Evolutionary conservation across 1,140 invertebrate species (phyloP).

Genomic region (Metaphire vulgaris): DNA sequence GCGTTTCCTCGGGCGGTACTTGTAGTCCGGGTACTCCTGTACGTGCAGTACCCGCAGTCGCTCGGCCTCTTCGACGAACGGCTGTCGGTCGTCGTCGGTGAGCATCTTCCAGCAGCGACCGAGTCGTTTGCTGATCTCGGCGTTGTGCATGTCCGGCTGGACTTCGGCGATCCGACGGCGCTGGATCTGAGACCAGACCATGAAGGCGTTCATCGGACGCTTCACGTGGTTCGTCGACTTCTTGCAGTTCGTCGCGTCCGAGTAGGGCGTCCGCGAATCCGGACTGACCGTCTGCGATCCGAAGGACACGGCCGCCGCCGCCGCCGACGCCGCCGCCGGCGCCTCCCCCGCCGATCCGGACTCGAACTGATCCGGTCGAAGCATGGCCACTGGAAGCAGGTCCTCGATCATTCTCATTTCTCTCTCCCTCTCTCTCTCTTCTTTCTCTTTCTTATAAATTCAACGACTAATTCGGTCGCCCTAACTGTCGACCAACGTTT

Average conservation of each 20-base stretch:
- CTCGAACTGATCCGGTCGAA: neutral
- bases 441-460: neutral
- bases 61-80: slow-evolving; percentile 97
- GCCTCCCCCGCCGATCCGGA: neutral
- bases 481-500: too few relatives aligned
- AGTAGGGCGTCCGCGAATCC: slow-evolving; percentile 85
- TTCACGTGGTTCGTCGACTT: slow-evolving; percentile 57
- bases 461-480: too few relatives aligned
- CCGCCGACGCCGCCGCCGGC: too few relatives aligned
- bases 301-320: neutral
- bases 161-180: slow-evolving; percentile 93
- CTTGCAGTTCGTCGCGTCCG: slow-evolving; percentile 79
- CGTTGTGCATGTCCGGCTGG: slow-evolving; percentile 96
- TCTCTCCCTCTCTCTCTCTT: neutral
- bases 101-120: slow-evolving; percentile 95
- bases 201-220: slow-evolving; percentile 52
- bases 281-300: slow-evolving; percentile 56
- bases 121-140: slow-evolving; percentile 97
- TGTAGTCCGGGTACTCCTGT: slow-evolving; percentile 98
- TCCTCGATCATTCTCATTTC: neutral
- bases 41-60: slow-evolving; percentile 93
- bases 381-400: too few relatives aligned
- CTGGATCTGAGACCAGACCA: slow-evolving; percentile 65
- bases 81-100: slow-evolving; percentile 96
- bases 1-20: slow-evolving; percentile 61